These are phyloP conservation scores for Dusona sp. DNA, from an alignment of 2,888 invertebrate species.

Conservation along the genomic window DNA sequence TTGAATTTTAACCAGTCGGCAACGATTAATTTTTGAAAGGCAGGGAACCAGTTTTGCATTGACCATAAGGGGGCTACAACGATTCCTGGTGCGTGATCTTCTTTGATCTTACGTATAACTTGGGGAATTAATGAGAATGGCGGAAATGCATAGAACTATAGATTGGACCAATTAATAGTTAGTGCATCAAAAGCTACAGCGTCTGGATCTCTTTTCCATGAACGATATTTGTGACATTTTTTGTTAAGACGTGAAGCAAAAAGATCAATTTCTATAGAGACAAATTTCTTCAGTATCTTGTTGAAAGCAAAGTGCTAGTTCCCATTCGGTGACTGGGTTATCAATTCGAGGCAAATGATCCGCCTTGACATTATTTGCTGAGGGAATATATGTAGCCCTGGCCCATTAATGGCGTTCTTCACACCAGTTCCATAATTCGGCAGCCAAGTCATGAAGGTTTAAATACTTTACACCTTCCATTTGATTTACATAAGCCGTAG, in stretches of 20 bases:
- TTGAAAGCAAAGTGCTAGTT: background rate
- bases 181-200: background rate
- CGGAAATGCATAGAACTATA: background rate
- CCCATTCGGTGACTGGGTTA: background rate
- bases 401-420: background rate
- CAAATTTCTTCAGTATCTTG: background rate
- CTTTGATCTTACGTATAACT: background rate
- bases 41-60: background rate
- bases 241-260: background rate
- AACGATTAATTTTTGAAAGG: background rate
- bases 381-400: background rate
- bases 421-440: background rate
- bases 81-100: background rate
- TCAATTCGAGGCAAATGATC: background rate
- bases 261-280: background rate
- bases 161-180: background rate
- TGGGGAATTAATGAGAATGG: background rate
- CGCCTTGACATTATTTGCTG: background rate
- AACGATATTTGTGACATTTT: background rate
- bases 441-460: too few relatives aligned
- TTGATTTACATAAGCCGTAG: slow-evolving; percentile 12
- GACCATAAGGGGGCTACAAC: background rate
- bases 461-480: background rate
- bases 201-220: background rate
- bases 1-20: background rate